Conservation (phyloP, 2,888 invertebrate genomes). For the Tenthredo mesomela region DNA sequence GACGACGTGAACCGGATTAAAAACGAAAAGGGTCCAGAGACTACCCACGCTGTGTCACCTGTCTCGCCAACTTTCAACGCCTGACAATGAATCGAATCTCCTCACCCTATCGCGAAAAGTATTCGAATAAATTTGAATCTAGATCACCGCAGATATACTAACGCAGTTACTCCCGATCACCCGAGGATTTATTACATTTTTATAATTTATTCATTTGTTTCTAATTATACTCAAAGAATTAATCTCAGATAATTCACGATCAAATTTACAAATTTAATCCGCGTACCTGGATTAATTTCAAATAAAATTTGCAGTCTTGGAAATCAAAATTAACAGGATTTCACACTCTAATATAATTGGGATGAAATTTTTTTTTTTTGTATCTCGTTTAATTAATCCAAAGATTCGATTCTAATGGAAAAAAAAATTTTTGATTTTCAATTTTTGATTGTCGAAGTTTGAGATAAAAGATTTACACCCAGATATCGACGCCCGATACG, state of each 20-base stretch:
- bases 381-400: no score
- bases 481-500: no score
- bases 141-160: neutral
- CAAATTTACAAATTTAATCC: neutral
- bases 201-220: constrained; percentile 35
- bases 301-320: no score
- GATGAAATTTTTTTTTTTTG: no score
- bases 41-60: constrained; percentile 19
- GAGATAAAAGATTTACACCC: no score
- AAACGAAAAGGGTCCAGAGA: constrained; percentile 38
- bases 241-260: neutral
- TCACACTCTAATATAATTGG: no score
- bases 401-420: no score
- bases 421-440: no score
- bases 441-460: no score
- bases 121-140: constrained; percentile 39
- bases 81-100: constrained; percentile 1
- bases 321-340: no score
- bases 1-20: constrained; percentile 41
- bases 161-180: neutral
- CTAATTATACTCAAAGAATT: neutral
- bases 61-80: constrained; percentile 40
- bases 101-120: constrained; percentile 14
- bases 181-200: neutral
- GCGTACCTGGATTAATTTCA: no score